Conservation (phyloP, 2,888 invertebrate genomes). For the Drosophila mettleri region DNA sequence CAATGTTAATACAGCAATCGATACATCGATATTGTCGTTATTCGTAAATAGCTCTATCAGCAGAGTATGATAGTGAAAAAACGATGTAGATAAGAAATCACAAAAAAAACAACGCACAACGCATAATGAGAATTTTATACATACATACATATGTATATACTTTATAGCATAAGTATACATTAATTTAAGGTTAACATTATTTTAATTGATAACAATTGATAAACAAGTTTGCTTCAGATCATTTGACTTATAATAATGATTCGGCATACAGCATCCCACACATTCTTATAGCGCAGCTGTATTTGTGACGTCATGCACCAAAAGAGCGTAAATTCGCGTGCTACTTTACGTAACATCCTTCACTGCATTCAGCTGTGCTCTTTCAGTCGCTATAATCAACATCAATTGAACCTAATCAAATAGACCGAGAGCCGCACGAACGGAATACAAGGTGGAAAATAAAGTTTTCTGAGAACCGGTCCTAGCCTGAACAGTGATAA, state of each 20-base stretch:
- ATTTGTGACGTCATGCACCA: conserved; percentile 40
- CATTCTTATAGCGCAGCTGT: neutral
- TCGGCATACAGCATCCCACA: neutral
- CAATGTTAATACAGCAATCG: neutral
- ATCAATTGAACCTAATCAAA: conserved; percentile 62
- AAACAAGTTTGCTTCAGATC: too few relatives aligned
- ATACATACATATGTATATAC: too few relatives aligned
- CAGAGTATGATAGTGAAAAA: too few relatives aligned
- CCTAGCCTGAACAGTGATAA: neutral
- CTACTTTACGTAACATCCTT: conserved; percentile 5
- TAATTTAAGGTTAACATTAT: neutral
- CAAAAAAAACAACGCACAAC: neutral
- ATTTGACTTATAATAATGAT: neutral
- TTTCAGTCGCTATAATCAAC: conserved; percentile 49
- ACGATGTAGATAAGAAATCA: neutral
- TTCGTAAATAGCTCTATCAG: neutral
- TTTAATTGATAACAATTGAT: neutral
- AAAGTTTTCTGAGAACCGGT: conserved; percentile 20
- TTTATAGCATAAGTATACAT: neutral
- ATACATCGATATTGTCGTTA: neutral
- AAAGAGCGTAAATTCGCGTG: conserved; percentile 6
- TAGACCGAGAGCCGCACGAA: neutral
- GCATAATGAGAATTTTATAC: neutral
- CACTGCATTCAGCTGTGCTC: neutral
- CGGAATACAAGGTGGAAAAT: conserved; percentile 9